Conservation (phyloP, 2,888 invertebrate genomes). For the Spatulosminthurus flaviceps region DNA sequence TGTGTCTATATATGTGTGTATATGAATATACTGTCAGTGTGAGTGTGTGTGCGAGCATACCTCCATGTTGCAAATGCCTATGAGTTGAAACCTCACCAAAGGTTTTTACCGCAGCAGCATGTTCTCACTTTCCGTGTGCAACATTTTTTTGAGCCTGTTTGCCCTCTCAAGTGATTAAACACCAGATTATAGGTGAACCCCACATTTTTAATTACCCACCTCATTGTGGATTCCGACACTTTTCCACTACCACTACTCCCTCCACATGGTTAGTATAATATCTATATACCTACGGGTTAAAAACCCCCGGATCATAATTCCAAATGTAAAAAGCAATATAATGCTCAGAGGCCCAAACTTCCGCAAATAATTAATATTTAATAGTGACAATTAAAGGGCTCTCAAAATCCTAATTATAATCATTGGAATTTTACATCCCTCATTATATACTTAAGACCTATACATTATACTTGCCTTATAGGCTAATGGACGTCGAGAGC, state of each 20-base stretch:
- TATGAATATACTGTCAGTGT: background rate
- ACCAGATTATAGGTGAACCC: constrained; percentile 35
- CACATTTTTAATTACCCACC: constrained; percentile 43
- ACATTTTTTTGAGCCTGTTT: constrained; percentile 31
- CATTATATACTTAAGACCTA: background rate
- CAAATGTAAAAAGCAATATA: background rate
- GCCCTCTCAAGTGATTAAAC: constrained; percentile 35
- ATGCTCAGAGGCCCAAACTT: background rate
- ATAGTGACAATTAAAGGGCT: background rate
- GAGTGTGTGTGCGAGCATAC: too few relatives aligned
- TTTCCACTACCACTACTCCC: background rate
- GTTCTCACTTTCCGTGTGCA: constrained; percentile 16
- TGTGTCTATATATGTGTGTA: background rate
- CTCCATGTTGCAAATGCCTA: too few relatives aligned
- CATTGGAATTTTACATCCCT: background rate
- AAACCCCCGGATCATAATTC: background rate
- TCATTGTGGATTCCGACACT: background rate
- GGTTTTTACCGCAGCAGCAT: background rate
- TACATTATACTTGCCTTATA: background rate
- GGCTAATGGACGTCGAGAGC: too few relatives aligned
- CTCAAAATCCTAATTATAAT: background rate
- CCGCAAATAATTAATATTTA: constrained; percentile 18
- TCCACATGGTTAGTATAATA: too few relatives aligned
- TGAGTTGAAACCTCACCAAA: too few relatives aligned
- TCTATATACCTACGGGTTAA: background rate